phyloP scores from a whole-genome alignment of 2,797 vertebrate species.

The Xerus rutilus region DNA sequence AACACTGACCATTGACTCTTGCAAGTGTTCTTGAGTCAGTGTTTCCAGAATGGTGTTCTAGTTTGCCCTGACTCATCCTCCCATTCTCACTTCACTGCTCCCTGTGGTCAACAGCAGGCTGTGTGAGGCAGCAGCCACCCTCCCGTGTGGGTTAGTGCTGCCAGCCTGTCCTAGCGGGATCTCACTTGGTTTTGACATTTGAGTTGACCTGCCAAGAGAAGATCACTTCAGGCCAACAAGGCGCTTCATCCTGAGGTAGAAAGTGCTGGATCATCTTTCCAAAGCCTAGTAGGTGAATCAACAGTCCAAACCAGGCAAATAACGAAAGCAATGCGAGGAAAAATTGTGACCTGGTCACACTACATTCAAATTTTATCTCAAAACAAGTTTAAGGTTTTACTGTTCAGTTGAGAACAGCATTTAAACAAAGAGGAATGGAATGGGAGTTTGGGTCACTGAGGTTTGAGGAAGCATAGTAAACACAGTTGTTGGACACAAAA shows the following conservation, averaged over 20 bases:
- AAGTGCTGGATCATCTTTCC: not conserved
- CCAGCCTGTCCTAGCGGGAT: not conserved
- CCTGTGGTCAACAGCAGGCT: not conserved
- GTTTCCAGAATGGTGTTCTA: not conserved
- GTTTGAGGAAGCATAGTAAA: not conserved
- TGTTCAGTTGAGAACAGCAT: not conserved
- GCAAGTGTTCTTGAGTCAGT: not conserved
- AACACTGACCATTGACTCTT: not conserved
- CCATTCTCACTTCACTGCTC: not conserved
- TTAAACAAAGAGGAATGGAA: not conserved
- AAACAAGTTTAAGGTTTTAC: not conserved
- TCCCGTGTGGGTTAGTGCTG: not conserved
- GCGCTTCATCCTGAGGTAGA: not conserved
- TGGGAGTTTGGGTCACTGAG: not conserved
- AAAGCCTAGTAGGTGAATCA: not conserved
- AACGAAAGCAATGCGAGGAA: not conserved
- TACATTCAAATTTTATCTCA: not conserved
- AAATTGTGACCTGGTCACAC: not conserved
- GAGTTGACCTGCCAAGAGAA: not conserved
- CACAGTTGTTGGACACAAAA: not conserved
- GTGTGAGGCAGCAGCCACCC: not conserved
- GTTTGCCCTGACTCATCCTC: not conserved
- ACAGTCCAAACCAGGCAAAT: not conserved
- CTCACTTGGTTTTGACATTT: not conserved
- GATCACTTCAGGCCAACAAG: not conserved